Base-by-base conservation (phyloP, 2,888 invertebrate species). In the Acronicta alni region DNA sequence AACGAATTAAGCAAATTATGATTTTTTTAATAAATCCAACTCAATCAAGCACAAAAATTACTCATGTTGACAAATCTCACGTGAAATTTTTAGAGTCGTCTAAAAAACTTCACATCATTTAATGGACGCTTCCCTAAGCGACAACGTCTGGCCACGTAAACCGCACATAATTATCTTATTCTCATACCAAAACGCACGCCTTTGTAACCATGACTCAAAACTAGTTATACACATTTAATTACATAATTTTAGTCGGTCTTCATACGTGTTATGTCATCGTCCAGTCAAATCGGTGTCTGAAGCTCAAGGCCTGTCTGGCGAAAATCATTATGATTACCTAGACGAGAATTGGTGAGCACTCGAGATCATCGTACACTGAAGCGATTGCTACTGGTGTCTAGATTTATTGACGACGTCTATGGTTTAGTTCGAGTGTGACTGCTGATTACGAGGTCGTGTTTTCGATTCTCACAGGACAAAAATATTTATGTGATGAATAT, bases 151-250 rank as follows among this genome's bases (percentile, higher is more conserved):
- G n/a, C 14, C 5, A 46, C 3, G n/a, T 37, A 49, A 42, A 42
- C 10, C 26, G 7, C 39, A 55, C 16, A 17, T 52, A 51, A 49
- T 48, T 49, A n/a, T 16, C 17, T 44, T 37, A 44, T 37, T 38
- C 32, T 47, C 1, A 49, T 18, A 14, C 48, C 44, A 48, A 58
- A 65, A 66, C 17, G 39, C 54, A 66, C 65, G 65, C 51, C 65
- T 57, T 51, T 57, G 57, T 49, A 16, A 43, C 12, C 54, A 47
- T 55, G 54, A 60, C 17, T 51, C 53, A 45, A 52, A 66, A 60
- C n/a, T 14, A 45, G 30, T 17, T 59, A 58, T 45, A 51, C 38
- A 60, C 67, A 39, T 60, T 54, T 67, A 66, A 60, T 66, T 60
- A 44, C 20, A 47, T 60, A 55, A 67, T 66, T 46, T 51, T 20